Base-by-base conservation (phyloP, 2,113 vertebrate species). In the Anser brachyrhynchus region DNA sequence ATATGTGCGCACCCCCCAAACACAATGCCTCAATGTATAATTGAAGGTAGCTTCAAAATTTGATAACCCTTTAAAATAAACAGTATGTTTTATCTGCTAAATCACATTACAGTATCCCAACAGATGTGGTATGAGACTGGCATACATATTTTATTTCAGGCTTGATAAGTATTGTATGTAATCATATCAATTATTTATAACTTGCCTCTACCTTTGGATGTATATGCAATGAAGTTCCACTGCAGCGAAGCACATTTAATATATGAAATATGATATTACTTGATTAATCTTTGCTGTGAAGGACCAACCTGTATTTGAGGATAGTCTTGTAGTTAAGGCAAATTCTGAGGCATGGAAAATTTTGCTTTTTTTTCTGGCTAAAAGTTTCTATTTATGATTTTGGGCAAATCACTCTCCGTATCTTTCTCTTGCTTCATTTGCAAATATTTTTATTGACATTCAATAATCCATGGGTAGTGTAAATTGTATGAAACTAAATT, bases 41-140 rank as follows among this genome's bases (percentile, higher is more conserved):
- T 96, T 97, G 89, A 95, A 85, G 58, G 62, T 88, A 79, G 57
- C 59, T 96, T 97, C 85, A 92, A 86, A 85, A 95, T 95, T 84
- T 96, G 92, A 96, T 95, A 96, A 90, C 58, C 54, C n/a, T 87
- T 97, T 97, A 62, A 91, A 91, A 91, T 93, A 96, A 90, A 90
- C 66, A 49, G 35, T 88, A 49, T 64, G 33, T 91, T 95, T 95
- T 96, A 93, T 96, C 92, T 96, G 77, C 92, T 95, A 96, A 97
- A 97, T 97, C 84, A 76, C 54, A 79, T 97, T 93, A 93, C 46
- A 31, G 37, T 77, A 81, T 84, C 55, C 62, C 72, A 82, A 74
- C 58, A 91, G 83, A 83, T 96, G n/a, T n/a, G 54, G 78, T 75
- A 62, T 73, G 84, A 96, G 84, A 80, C 76, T 69, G 76, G 84